phyloP scores from a whole-genome alignment of 2,113 vertebrate genomes.

The Microcebus griseorufus region DNA sequence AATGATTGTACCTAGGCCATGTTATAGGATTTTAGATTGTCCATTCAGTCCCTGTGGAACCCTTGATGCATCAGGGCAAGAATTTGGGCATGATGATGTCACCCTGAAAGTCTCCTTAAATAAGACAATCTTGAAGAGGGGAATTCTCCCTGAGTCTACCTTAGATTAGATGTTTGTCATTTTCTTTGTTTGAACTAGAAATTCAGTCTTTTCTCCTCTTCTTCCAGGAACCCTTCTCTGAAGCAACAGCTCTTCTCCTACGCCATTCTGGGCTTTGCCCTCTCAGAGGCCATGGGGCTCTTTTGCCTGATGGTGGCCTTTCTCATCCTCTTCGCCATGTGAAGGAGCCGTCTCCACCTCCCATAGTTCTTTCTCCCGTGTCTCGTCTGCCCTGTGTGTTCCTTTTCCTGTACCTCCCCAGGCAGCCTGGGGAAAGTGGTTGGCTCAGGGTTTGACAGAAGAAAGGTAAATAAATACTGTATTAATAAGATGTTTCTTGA shows the following conservation, averaged over 20 bases:
- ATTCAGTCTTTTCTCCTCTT: constrained; percentile 55
- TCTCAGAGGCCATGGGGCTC: constrained; percentile 89
- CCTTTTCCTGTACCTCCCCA: constrained; percentile 56
- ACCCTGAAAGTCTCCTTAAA: not conserved
- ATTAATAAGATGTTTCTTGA: constrained; percentile 75
- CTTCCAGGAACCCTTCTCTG: constrained; percentile 85
- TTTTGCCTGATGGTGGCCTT: constrained; percentile 90
- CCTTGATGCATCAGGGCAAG: not conserved
- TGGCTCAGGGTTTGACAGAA: constrained; percentile 73
- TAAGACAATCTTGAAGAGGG: not conserved
- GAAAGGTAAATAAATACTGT: constrained; percentile 81
- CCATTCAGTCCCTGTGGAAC: not conserved
- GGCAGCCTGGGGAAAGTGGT: constrained; percentile 65
- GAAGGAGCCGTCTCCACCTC: constrained; percentile 63
- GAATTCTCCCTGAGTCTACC: not conserved
- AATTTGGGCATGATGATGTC: not conserved
- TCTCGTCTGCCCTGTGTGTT: constrained; percentile 55
- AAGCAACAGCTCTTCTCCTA: constrained; percentile 90
- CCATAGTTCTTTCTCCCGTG: constrained; percentile 19
- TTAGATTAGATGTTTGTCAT: constrained; percentile 16
- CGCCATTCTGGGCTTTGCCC: constrained; percentile 88
- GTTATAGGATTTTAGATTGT: not conserved
- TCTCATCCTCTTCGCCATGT: constrained; percentile 90
- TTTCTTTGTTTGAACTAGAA: constrained; percentile 56
- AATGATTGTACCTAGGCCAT: not conserved